A percentile compares a stretch with the other conserved stretches of the same genome.
These are phyloP conservation scores for Nothoprocta perdicaria DNA, from an alignment of 2,113 vertebrate species.

Conservation along the genomic window DNA sequence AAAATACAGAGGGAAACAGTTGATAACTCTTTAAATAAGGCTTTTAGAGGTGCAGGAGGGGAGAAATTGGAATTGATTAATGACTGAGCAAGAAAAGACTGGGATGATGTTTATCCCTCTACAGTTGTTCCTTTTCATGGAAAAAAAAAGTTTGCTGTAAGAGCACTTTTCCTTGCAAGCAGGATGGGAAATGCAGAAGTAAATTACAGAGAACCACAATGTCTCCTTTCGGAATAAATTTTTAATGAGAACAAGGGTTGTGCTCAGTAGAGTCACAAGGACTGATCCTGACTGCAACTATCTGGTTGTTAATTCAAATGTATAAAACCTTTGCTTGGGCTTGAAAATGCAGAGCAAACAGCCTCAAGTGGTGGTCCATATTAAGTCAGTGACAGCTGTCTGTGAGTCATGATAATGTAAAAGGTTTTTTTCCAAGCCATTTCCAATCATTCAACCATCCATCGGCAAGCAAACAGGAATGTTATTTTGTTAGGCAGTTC, in stretches of 20 bases:
- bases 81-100: background rate
- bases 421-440: background rate
- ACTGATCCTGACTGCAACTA: background rate
- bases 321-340: slow-evolving; percentile 5
- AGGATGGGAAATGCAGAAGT: slow-evolving; percentile 34
- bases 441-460: background rate
- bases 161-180: slow-evolving; percentile 11
- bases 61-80: background rate
- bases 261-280: background rate
- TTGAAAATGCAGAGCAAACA: slow-evolving; percentile 35
- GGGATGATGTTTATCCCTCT: background rate
- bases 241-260: slow-evolving; percentile 47
- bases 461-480: background rate
- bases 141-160: background rate
- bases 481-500: background rate
- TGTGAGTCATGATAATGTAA: slow-evolving; percentile 3
- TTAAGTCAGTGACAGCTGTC: background rate
- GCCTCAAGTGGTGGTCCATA: background rate
- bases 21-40: background rate
- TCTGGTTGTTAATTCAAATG: slow-evolving; percentile 36
- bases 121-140: background rate
- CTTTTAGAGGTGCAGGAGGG: background rate
- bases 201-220: slow-evolving; percentile 21
- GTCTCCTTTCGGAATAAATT: slow-evolving; percentile 34
- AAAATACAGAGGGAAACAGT: background rate